Percentiles rank a stretch among this genome's conserved stretches.
Conservation (phyloP, 2,113 vertebrate genomes). For the Crocuta crocuta region DNA sequence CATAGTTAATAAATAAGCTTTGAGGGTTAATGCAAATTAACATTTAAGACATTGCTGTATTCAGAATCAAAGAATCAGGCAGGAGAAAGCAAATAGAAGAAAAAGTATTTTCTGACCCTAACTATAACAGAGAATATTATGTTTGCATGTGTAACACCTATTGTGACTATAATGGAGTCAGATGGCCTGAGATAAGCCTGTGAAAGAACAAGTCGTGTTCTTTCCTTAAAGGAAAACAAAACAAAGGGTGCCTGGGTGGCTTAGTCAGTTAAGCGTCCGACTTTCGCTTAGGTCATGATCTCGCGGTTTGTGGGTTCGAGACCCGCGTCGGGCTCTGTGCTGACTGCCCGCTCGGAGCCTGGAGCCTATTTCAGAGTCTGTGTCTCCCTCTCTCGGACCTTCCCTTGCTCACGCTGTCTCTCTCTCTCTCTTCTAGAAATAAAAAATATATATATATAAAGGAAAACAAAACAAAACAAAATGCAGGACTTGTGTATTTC, state of each 20-base stretch:
- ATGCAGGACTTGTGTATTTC: background rate
- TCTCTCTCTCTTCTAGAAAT: no score
- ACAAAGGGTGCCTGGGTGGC: background rate
- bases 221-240: background rate
- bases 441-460: background rate
- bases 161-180: background rate
- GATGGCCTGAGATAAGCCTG: background rate
- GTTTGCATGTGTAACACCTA: fast-evolving
- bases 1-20: background rate
- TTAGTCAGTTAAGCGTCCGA: no score
- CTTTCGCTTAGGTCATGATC: no score
- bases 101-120: background rate
- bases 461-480: background rate
- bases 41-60: background rate
- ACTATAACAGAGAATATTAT: no score
- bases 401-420: no score
- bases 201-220: background rate
- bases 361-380: no score
- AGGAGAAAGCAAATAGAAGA: background rate
- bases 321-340: no score
- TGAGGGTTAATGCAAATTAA: background rate
- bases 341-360: no score
- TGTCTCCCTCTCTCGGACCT: no score
- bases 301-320: no score
- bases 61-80: background rate